Evolutionary conservation across 2,888 invertebrate species (phyloP).

Genomic region (Sminthurides aquaticus): DNA sequence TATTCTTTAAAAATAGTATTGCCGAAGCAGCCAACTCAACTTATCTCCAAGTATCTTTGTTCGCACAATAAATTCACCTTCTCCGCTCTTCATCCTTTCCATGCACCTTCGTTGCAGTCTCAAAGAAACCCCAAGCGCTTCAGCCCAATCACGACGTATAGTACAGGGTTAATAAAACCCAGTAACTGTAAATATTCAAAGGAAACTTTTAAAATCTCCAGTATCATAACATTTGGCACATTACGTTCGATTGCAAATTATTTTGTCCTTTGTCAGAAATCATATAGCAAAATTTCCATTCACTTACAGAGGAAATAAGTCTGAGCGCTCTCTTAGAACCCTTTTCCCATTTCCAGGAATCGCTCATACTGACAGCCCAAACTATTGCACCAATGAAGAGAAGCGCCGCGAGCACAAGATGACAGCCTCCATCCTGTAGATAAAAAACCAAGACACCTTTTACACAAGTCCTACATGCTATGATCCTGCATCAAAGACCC

Average conservation of each 20-base stretch:
- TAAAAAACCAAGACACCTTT: too few relatives aligned
- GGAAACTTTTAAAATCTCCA: background rate
- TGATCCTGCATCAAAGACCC: too few relatives aligned
- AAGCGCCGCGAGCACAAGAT: background rate
- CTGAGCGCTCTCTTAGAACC: background rate
- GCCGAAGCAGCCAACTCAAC: too few relatives aligned
- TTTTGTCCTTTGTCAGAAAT: background rate
- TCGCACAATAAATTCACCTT: too few relatives aligned
- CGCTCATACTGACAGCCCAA: background rate
- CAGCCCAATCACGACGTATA: background rate
- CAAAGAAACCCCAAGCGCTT: background rate
- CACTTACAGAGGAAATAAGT: background rate
- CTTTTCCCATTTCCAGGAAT: background rate
- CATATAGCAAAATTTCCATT: background rate
- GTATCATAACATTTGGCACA: background rate
- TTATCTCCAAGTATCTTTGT: too few relatives aligned
- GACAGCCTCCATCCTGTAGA: background rate
- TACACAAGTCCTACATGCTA: too few relatives aligned
- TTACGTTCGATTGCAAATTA: background rate
- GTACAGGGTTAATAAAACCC: background rate
- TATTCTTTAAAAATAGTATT: too few relatives aligned
- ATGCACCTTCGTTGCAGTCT: background rate
- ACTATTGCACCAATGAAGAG: background rate
- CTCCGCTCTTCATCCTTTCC: background rate
- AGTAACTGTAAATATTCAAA: background rate